Evolutionary conservation across 2,113 vertebrate species (phyloP), one percentile per base, ranked within the genome.

Genomic region (Psephotus haematonotus): DNA sequence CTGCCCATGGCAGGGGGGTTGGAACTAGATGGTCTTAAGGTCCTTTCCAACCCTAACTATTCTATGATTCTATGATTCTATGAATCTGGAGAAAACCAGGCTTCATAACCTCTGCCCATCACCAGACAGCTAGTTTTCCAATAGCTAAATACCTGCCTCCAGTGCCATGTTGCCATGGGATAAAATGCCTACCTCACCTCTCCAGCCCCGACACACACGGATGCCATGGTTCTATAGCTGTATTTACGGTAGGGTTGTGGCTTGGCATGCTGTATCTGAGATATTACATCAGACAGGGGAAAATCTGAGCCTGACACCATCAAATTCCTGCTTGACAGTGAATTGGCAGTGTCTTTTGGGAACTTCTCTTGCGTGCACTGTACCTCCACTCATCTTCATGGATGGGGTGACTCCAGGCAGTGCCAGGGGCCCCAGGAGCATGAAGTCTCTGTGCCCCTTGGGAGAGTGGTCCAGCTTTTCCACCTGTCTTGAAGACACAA

Each of bases 131-230:
- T 49, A 14, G 22, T 67, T 84, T 86, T 72, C 1, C 0, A 27
- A 8, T 10, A 50, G 12, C 27, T 50, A 39, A 71, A 29, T 43
- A 46, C 15, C 25, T n/a, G 1, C 16, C 24, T 88, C 28, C 27
- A 31, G 67, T 22, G 33, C 39, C 39, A 20, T 0, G 0, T 11
- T 77, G 25, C 35, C 18, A 11, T 76, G 20, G 27, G 29, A 37
- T 74, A 67, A 78, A 89, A 75, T n/a, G 44, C 13, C 23, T 55
- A 33, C n/a, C 41, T 72, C 1, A 0, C 13, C 33, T 67, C 55
- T 82, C 43, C 70, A 37, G 31, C 70, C 57, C 1, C 1, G 20
- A 23, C 0, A 2, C 9, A 11, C 7, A 11, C 10, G 0, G 2
- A 5, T 60, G 28, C 31, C 35, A 0, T 14, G 46, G 64, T 14